phyloP scores from a whole-genome alignment of 2,888 invertebrate species.

The Frankliniella intonsa region DNA sequence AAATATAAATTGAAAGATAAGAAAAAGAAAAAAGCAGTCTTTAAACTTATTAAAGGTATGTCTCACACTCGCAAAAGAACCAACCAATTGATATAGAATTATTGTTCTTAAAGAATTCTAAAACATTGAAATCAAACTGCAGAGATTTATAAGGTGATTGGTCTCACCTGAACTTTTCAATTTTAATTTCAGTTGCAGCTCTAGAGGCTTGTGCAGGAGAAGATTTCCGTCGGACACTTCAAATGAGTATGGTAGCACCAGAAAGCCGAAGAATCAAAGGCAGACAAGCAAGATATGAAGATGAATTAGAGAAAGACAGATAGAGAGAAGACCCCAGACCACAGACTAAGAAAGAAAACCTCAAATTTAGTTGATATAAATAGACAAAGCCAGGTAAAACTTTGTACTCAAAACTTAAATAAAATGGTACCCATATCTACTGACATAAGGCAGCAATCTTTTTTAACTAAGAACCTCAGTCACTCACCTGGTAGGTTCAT shows the following conservation, averaged over 20 bases:
- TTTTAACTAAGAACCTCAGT: constrained; percentile 31
- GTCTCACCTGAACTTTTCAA: constrained; percentile 5
- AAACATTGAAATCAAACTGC: too few species aligned
- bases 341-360: constrained; percentile 20
- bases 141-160: too few species aligned
- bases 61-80: too few species aligned
- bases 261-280: background rate
- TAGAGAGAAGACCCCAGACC: background rate
- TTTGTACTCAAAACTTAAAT: constrained; percentile 34
- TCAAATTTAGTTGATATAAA: background rate
- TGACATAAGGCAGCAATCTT: background rate
- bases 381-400: background rate
- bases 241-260: constrained; percentile 41
- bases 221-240: constrained; percentile 70
- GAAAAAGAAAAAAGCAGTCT: too few species aligned
- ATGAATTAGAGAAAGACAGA: background rate
- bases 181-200: constrained; percentile 38
- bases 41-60: too few species aligned
- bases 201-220: constrained; percentile 54
- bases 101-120: too few species aligned
- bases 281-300: background rate
- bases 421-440: constrained; percentile 35
- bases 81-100: too few species aligned
- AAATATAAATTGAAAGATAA: background rate
- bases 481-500: constrained; percentile 48